phyloP scores from a whole-genome alignment of 2,797 vertebrate genomes.

The Pangasius djambal region DNA sequence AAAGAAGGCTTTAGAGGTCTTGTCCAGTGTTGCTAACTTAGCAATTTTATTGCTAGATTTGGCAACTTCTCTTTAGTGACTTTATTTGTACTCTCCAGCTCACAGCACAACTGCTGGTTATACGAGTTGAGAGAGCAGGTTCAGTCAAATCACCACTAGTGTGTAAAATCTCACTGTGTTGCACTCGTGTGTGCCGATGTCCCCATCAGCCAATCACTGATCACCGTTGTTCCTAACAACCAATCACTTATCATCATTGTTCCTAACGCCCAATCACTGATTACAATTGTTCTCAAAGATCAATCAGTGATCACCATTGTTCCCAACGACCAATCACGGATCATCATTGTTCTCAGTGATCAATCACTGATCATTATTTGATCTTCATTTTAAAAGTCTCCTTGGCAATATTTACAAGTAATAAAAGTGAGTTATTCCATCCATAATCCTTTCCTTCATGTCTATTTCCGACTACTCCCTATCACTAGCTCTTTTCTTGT shows the following conservation, averaged over 20 bases:
- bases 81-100: not conserved
- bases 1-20: not conserved
- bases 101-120: not conserved
- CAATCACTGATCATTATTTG: not conserved
- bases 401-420: not conserved
- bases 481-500: not conserved
- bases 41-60: not conserved
- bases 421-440: not conserved
- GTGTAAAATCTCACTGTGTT: not conserved
- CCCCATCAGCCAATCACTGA: not conserved
- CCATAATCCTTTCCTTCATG: not conserved
- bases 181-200: not conserved
- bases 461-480: not conserved
- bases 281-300: not conserved
- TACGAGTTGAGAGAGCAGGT: not conserved
- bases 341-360: not conserved
- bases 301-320: not conserved
- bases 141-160: not conserved
- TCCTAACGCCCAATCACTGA: not conserved
- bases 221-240: not conserved
- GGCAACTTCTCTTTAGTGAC: not conserved
- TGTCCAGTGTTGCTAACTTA: not conserved
- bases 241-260: not conserved
- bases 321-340: not conserved
- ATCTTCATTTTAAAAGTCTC: not conserved